These are phyloP conservation scores for Upupa epops DNA, from an alignment of 2,113 vertebrate species.

Conservation along the genomic window DNA sequence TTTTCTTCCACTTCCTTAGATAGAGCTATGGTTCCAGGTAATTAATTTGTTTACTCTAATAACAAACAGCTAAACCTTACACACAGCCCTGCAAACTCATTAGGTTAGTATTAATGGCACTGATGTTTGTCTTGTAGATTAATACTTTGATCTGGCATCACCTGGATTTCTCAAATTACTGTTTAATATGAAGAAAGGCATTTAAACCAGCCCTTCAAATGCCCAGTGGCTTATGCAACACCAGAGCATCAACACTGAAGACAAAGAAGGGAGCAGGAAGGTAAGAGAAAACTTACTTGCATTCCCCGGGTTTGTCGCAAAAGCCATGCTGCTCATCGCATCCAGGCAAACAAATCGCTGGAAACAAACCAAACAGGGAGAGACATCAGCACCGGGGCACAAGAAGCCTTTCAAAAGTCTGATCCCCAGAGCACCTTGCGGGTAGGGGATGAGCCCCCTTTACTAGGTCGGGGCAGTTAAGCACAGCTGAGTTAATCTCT, in stretches of 20 bases:
- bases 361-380: slow-evolving; percentile 35
- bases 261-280: neutral
- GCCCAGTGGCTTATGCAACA: neutral
- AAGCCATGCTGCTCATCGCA: slow-evolving; percentile 95
- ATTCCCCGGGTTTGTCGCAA: slow-evolving; percentile 96
- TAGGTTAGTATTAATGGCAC: slow-evolving; percentile 16
- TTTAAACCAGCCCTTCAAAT: neutral
- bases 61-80: neutral
- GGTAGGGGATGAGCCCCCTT: neutral
- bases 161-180: neutral
- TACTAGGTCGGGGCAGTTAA: slow-evolving; percentile 43
- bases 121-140: slow-evolving; percentile 1
- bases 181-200: neutral
- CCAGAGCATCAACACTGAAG: neutral
- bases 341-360: slow-evolving; percentile 95
- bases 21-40: neutral
- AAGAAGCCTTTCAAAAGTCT: neutral
- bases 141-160: neutral
- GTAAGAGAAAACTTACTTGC: slow-evolving; percentile 88
- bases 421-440: neutral
- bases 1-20: slow-evolving; percentile 30
- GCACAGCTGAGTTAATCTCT: slow-evolving; percentile 64
- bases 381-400: neutral
- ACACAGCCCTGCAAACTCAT: neutral
- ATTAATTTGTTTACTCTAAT: slow-evolving; percentile 40